Evolutionary conservation across 2,888 invertebrate genomes (phyloP), one percentile per base, ranked within the genome.

Genomic region (Phoenoteleia sp.): DNA sequence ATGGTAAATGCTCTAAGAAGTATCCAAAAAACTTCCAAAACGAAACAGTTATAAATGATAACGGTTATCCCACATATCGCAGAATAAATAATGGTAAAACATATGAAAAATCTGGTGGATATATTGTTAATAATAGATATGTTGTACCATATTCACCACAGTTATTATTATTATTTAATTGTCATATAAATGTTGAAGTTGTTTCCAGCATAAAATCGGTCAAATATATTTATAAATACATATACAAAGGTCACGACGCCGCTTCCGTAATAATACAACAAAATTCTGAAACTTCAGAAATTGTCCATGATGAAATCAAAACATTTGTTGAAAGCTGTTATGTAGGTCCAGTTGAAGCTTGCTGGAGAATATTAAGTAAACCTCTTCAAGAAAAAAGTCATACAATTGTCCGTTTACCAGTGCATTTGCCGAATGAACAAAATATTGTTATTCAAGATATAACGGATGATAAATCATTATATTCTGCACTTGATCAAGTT

Each of bases 61-160:
- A 90, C 67, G 89, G 88, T 5, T 91, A 90, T 81, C 89, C 89
- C 5, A 23, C 58, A 3, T 90, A 90, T 84, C 82, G 82, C 21
- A 72, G 89, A 74, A 80, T 84, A 45, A 77, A 90, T 76, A 85
- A 56, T 66, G 87, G 85, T 29, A 77, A 29, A 17, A 62, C 33
- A 25, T 85, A 86, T 54, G 76, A 85, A 60, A 77, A 84, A 33
- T 15, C 33, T 29, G 29, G 54, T 15, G 86, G 84, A 45, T 64
- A 85, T 25, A 42, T 52, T 42, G 80, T 91, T 9, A 90, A 92
- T 79, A 93, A n/a, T n/a, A n/a, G n/a, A n/a, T n/a, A n/a, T n/a
- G n/a, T n/a, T n/a, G n/a, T n/a, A n/a, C n/a, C n/a, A n/a, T n/a
- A n/a, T n/a, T n/a, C n/a, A n/a, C n/a, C n/a, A n/a, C n/a, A n/a